A percentile compares a stretch with the other conserved stretches of the same genome.
These are phyloP conservation scores for Didymodactylos carnosus DNA, from an alignment of 2,888 invertebrate species.

Conservation along the genomic window DNA sequence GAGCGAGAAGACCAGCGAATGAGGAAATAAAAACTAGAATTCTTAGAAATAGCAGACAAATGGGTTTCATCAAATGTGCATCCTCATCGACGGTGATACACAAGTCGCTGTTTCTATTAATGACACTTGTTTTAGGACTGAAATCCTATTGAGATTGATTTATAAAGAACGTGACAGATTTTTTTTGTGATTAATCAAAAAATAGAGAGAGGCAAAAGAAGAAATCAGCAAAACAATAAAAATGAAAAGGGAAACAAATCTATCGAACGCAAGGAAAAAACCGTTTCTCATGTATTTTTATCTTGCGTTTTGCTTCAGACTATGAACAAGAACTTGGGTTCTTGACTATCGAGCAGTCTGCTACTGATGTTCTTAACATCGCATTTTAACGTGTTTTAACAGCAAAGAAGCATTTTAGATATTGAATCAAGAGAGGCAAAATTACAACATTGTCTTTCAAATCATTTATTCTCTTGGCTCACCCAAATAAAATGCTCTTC, in stretches of 20 bases:
- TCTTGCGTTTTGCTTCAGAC: not conserved
- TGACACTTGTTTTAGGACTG: too few relatives aligned
- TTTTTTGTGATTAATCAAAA: not conserved
- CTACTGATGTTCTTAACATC: not conserved
- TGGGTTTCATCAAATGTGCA: too few relatives aligned
- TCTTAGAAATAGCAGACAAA: too few relatives aligned
- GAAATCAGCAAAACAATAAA: not conserved
- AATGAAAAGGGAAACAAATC: not conserved
- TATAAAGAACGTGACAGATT: not conserved
- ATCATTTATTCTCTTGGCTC: not conserved
- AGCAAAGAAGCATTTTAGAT: not conserved
- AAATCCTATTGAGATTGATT: not conserved
- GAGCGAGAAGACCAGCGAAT: too few relatives aligned
- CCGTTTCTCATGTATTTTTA: not conserved
- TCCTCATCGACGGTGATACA: too few relatives aligned
- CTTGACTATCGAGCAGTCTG: not conserved
- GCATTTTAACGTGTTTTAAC: not conserved
- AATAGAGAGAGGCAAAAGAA: not conserved
- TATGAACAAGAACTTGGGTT: not conserved
- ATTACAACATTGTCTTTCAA: not conserved
- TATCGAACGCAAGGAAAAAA: not conserved
- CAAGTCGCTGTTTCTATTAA: too few relatives aligned
- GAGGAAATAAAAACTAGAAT: too few relatives aligned
- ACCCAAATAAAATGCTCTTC: not conserved
- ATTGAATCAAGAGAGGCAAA: not conserved